These are phyloP conservation scores for Australoheros facetus DNA, from an alignment of 2,797 vertebrate genomes.

Conservation along the genomic window DNA sequence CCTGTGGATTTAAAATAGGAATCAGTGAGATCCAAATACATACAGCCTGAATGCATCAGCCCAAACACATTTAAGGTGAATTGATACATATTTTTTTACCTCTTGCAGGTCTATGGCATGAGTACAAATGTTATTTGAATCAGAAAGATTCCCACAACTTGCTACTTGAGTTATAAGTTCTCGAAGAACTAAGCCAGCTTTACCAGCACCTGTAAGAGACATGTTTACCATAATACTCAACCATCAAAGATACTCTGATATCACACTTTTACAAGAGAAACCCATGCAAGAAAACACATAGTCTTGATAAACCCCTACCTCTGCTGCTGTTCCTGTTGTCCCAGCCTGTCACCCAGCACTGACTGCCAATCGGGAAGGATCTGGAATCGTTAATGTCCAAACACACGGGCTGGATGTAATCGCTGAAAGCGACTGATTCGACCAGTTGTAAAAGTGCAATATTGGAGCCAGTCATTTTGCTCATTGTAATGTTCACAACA, in stretches of 20 bases:
- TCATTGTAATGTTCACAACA: constrained; percentile 24
- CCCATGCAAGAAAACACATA: neutral
- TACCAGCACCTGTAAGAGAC: neutral
- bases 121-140: constrained; percentile 62
- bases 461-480: constrained; percentile 60
- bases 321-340: constrained; percentile 31
- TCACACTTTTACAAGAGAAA: neutral
- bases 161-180: constrained; percentile 52
- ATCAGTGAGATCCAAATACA: neutral
- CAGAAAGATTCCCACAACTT: constrained; percentile 46
- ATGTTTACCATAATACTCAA: neutral
- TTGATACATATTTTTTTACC: constrained; percentile 29
- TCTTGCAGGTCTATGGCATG: constrained; percentile 42
- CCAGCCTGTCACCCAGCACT: neutral
- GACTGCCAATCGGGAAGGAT: neutral
- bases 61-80: neutral
- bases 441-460: constrained; percentile 73
- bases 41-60: neutral
- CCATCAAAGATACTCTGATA: neutral
- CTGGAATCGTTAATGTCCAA: constrained; percentile 65
- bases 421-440: constrained; percentile 67
- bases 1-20: constrained; percentile 26
- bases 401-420: constrained; percentile 81
- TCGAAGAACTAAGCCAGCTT: constrained; percentile 22
- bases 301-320: constrained; percentile 14